These are phyloP conservation scores for Caenorhabditis auriculariae DNA, from an alignment of 2,888 invertebrate species.

Conservation along the genomic window DNA sequence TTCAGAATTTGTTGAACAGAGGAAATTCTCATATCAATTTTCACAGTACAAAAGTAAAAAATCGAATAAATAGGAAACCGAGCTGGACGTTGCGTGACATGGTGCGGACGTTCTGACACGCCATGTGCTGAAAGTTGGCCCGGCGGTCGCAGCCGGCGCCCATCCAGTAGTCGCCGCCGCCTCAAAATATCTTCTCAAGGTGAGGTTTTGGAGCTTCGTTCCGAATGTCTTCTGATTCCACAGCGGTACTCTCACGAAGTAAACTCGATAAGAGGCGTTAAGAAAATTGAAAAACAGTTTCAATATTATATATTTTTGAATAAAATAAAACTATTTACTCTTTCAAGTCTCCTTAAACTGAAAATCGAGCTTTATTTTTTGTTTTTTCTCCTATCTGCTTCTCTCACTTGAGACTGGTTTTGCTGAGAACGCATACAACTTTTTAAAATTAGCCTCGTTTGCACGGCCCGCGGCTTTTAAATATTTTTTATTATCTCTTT, in stretches of 20 bases:
- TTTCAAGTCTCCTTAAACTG: no score
- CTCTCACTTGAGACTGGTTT: neutral
- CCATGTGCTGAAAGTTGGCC: slow-evolving; percentile 50
- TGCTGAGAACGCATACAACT: no score
- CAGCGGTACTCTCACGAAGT: no score
- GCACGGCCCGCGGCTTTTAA: no score
- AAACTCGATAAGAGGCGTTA: no score
- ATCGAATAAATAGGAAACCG: slow-evolving; percentile 19
- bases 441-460: no score
- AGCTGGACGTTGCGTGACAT: slow-evolving; percentile 49
- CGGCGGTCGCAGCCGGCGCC: slow-evolving; percentile 58
- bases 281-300: no score
- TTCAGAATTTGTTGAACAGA: neutral
- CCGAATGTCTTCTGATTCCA: no score
- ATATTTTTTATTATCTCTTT: no score
- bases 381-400: slow-evolving; percentile 2
- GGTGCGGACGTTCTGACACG: slow-evolving; percentile 53
- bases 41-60: neutral
- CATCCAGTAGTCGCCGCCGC: slow-evolving; percentile 54
- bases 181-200: slow-evolving; percentile 17
- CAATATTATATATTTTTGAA: no score
- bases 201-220: neutral
- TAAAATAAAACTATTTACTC: no score
- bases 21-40: neutral
- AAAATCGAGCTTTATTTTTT: no score